Conservation (phyloP, 2,113 vertebrate species). For the Lontra canadensis region DNA sequence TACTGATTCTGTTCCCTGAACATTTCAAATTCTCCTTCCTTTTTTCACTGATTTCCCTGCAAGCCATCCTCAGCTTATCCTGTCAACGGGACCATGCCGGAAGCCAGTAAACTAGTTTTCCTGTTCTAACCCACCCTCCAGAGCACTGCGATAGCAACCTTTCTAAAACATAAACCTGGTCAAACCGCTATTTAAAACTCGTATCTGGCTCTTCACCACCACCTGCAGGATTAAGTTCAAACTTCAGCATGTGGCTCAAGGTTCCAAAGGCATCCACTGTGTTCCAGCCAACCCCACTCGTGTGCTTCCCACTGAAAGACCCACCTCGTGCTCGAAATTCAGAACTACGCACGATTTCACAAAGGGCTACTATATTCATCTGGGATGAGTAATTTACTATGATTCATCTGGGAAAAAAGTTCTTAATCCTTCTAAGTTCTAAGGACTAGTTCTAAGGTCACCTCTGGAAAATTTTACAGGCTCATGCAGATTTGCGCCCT, state of each 20-base stretch:
- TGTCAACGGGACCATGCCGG: neutral
- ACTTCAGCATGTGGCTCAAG: neutral
- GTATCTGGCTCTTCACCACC: neutral
- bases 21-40: neutral
- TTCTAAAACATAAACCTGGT: neutral
- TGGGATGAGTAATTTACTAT: neutral
- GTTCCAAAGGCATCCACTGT: neutral
- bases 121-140: neutral
- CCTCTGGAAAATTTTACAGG: neutral
- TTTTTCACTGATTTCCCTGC: neutral
- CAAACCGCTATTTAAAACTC: neutral
- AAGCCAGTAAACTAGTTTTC: neutral
- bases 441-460: neutral
- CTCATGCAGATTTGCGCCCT: neutral
- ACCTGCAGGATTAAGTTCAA: neutral
- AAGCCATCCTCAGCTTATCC: neutral
- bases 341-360: neutral
- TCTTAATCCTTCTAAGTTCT: neutral
- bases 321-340: neutral
- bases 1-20: neutral
- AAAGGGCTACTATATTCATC: neutral
- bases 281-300: neutral
- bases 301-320: neutral
- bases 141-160: accelerated
- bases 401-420: neutral